Conservation (phyloP, 2,113 vertebrate species). For the Colossoma macropomum region DNA sequence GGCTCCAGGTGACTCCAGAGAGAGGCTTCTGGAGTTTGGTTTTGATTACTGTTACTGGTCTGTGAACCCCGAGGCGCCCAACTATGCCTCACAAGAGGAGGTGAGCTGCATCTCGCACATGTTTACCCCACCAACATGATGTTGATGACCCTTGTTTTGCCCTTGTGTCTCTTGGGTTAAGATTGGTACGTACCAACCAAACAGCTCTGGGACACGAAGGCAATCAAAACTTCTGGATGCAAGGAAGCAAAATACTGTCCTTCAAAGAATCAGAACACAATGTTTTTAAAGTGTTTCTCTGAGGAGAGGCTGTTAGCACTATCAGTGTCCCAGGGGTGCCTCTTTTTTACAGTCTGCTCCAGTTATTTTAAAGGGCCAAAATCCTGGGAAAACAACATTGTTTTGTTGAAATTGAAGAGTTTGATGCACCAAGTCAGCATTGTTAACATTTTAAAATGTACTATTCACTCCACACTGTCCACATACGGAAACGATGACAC, state of each 20-base stretch:
- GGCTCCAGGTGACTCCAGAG: constrained; percentile 81
- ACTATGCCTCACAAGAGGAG: constrained; percentile 93
- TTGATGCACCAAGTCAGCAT: no score
- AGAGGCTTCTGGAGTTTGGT: constrained; percentile 87
- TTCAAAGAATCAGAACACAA: constrained; percentile 52
- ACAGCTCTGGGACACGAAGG: not conserved
- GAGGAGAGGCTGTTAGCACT: constrained; percentile 58
- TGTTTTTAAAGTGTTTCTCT: constrained; percentile 55
- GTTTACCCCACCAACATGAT: not conserved
- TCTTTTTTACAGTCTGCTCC: constrained; percentile 52
- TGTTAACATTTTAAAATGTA: no score
- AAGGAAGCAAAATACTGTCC: constrained; percentile 44
- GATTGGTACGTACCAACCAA: not conserved
- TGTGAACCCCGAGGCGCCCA: constrained; percentile 85
- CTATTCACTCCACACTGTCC: no score
- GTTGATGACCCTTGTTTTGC: not conserved
- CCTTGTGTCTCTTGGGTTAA: constrained; percentile 4
- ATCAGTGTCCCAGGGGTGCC: constrained; percentile 63
- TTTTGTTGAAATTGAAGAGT: no score
- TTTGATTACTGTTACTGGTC: constrained; percentile 99
- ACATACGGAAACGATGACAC: no score
- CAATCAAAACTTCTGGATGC: constrained; percentile 17
- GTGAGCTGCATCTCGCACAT: constrained; percentile 73
- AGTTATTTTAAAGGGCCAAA: constrained; percentile 45
- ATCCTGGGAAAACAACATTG: no score